Conservation (phyloP, 2,888 invertebrate genomes). For the Eueremaeus valkanovi region DNA sequence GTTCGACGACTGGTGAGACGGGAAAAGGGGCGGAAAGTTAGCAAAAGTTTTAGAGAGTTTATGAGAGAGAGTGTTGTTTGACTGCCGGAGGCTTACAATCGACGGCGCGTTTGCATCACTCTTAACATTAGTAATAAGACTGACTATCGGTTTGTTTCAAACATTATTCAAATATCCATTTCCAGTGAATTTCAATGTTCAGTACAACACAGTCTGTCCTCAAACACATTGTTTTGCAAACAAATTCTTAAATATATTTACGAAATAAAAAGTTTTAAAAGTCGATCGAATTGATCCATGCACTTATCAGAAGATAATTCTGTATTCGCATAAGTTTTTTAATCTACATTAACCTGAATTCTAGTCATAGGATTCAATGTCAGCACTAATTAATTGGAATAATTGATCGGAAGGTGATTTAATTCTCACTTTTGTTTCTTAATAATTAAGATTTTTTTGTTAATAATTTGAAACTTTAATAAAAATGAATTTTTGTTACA, state of each 20-base stretch:
- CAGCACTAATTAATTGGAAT: too few relatives aligned
- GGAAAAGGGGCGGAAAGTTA: slow-evolving; percentile 26
- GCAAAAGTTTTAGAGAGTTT: not conserved
- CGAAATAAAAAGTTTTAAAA: too few relatives aligned
- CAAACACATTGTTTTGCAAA: not conserved
- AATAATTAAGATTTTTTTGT: not conserved
- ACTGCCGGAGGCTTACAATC: slow-evolving; percentile 28
- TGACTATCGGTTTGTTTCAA: slow-evolving; percentile 4
- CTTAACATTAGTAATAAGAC: slow-evolving; percentile 4
- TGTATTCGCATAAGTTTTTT: too few relatives aligned
- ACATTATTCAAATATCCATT: not conserved
- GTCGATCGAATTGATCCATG: too few relatives aligned
- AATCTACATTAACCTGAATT: too few relatives aligned
- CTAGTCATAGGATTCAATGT: too few relatives aligned
- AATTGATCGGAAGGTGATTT: too few relatives aligned
- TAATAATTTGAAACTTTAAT: not conserved
- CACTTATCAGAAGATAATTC: too few relatives aligned
- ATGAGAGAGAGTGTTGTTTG: too few relatives aligned
- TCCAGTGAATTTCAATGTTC: not conserved
- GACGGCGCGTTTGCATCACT: slow-evolving; percentile 29
- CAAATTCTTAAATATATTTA: too few relatives aligned
- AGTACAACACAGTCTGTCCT: slow-evolving; percentile 1
- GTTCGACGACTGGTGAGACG: slow-evolving; percentile 6
- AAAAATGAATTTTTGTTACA: not conserved
- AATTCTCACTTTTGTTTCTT: too few relatives aligned